Percentiles rank a stretch among this genome's conserved stretches.
phyloP scores from a whole-genome alignment of 2,113 vertebrate species.

The Paradoxurus hermaphroditus region DNA sequence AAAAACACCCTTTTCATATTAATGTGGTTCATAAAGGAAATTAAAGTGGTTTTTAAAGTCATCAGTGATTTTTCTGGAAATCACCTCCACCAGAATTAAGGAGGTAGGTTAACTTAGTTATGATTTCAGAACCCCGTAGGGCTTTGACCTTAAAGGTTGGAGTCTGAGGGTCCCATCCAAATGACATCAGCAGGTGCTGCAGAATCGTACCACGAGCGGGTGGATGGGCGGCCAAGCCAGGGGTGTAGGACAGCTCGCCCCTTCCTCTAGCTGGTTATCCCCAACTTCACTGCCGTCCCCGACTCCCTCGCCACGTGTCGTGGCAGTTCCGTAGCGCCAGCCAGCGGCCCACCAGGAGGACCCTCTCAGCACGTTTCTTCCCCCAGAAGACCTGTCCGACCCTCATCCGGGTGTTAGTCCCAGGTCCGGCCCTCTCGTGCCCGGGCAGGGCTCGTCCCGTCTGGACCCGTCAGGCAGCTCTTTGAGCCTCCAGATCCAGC shows the following conservation, averaged over 20 bases:
- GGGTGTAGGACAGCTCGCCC: neutral
- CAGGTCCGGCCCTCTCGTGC: neutral
- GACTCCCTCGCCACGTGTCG: neutral
- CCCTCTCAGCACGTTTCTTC: neutral
- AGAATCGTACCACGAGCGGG: neutral
- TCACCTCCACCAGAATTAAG: neutral
- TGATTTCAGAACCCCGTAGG: neutral
- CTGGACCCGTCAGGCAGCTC: neutral
- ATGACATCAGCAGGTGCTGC: neutral
- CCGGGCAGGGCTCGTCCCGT: fast-evolving
- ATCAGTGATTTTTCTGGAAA: neutral
- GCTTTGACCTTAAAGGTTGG: neutral
- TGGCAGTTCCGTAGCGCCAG: neutral
- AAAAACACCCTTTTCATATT: neutral
- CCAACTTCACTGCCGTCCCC: neutral
- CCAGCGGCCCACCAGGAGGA: neutral
- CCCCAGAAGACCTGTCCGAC: neutral
- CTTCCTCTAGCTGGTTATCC: neutral
- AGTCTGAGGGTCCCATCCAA: neutral
- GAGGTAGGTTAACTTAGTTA: neutral
- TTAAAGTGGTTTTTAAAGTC: neutral
- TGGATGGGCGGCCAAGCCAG: fast-evolving
- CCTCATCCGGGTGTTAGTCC: neutral
- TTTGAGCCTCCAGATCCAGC: neutral
- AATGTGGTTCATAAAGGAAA: neutral